Conservation (phyloP, 2,797 vertebrate genomes). For the Cuniculus paca region DNA sequence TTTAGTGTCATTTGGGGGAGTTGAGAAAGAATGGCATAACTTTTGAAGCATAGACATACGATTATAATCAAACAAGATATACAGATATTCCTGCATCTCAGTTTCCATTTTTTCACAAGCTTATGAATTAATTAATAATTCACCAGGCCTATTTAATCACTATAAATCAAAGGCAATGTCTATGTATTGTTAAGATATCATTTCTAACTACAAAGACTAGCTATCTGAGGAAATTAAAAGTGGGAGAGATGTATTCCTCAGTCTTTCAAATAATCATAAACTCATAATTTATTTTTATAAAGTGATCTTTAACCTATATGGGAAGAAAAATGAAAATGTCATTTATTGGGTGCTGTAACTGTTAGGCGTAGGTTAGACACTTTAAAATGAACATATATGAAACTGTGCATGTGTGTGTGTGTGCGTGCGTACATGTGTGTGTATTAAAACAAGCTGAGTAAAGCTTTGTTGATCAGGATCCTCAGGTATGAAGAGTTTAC, state of each 20-base stretch:
- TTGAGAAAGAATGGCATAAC: conserved; percentile 84
- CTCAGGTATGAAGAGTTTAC: background rate
- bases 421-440: background rate
- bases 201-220: conserved; percentile 31
- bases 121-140: conserved; percentile 56
- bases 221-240: conserved; percentile 23
- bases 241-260: background rate
- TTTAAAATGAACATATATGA: background rate
- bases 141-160: background rate
- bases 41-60: conserved; percentile 83
- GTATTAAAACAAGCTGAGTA: background rate
- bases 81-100: background rate
- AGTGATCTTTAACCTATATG: background rate
- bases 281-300: conserved; percentile 48
- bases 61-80: conserved; percentile 70
- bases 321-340: conserved; percentile 18
- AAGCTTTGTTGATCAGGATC: background rate
- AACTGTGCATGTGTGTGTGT: background rate
- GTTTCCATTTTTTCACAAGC: conserved; percentile 45
- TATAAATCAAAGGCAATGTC: background rate
- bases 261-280: conserved; percentile 53
- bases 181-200: conserved; percentile 25
- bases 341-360: background rate
- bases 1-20: conserved; percentile 37
- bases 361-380: background rate